phyloP scores from a whole-genome alignment of 2,888 invertebrate species.

The Caenorhabditis sulstoni region DNA sequence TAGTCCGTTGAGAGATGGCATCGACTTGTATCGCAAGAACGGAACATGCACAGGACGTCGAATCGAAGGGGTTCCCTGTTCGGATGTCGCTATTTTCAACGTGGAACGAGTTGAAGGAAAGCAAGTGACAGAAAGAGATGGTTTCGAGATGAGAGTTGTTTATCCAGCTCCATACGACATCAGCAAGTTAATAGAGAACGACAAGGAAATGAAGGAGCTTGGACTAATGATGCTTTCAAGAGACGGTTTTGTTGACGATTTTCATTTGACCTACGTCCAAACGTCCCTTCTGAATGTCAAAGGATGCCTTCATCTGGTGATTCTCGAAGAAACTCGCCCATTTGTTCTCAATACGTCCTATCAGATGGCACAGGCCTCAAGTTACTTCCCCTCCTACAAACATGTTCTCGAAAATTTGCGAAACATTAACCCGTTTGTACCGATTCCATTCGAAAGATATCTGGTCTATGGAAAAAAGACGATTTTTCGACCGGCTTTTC shows the following conservation, averaged over 20 bases:
- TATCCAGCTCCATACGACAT: conserved; percentile 85
- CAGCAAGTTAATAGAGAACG: conserved; percentile 84
- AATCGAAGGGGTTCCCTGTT: conserved; percentile 9
- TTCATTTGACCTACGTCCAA: conserved; percentile 86
- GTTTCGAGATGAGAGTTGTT: conserved; percentile 51
- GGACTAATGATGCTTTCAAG: conserved; percentile 85
- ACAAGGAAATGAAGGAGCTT: conserved; percentile 31
- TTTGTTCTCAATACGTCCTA: conserved; percentile 51
- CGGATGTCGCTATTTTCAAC: conserved; percentile 55
- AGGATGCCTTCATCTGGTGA: conserved; percentile 20
- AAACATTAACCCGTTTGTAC: conserved; percentile 67
- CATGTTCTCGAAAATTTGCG: conserved; percentile 87
- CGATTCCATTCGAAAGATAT: conserved; percentile 80
- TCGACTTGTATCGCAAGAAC: conserved; percentile 78
- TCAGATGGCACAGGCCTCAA: conserved; percentile 85
- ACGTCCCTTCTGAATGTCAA: neutral
- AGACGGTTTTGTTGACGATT: conserved; percentile 85
- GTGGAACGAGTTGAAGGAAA: conserved; percentile 57
- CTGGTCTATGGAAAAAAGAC: conserved; percentile 71
- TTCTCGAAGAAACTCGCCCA: conserved; percentile 27
- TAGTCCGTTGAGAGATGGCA: conserved; percentile 86
- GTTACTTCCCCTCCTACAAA: conserved; percentile 89
- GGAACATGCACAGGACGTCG: conserved; percentile 33
- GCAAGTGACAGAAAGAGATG: conserved; percentile 60
- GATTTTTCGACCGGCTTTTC: conserved; percentile 66